Percentiles rank a stretch among this genome's conserved stretches.
Conservation (phyloP, 2,113 vertebrate species). For the Nipponia nippon region DNA sequence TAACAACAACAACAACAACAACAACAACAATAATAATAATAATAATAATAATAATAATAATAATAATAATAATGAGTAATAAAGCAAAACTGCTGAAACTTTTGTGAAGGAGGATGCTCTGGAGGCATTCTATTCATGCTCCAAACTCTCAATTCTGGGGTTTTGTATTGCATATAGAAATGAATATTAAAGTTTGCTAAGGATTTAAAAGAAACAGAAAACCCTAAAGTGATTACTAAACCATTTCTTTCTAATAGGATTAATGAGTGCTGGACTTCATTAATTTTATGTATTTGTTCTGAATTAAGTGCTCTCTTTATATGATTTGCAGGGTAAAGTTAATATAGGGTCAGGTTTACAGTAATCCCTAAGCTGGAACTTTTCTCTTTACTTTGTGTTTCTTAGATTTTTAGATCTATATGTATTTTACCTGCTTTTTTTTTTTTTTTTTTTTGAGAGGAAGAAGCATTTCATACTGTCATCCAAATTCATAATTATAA, state of each 20-base stretch:
- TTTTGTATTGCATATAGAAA: neutral
- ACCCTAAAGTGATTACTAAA: neutral
- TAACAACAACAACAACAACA: too few relatives aligned
- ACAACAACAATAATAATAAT: neutral
- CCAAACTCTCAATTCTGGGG: neutral
- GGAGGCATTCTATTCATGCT: neutral
- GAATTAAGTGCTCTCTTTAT: neutral
- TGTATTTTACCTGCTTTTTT: neutral
- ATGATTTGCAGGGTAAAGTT: neutral
- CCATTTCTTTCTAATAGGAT: neutral
- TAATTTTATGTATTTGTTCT: conserved; percentile 22
- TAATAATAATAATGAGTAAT: neutral
- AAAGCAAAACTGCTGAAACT: neutral
- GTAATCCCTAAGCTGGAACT: neutral
- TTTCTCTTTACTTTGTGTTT: neutral
- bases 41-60: neutral
- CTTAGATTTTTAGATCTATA: neutral
- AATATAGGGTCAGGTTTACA: neutral
- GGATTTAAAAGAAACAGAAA: neutral
- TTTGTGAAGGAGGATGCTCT: neutral
- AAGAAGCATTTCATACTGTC: neutral
- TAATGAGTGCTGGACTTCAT: conserved; percentile 18
- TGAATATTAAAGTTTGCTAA: neutral
- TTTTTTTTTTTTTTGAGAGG: too few relatives aligned
- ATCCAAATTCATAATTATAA: neutral